Evolutionary conservation across 2,113 vertebrate genomes (phyloP).

Genomic region (Chascanopsetta lugubris): DNA sequence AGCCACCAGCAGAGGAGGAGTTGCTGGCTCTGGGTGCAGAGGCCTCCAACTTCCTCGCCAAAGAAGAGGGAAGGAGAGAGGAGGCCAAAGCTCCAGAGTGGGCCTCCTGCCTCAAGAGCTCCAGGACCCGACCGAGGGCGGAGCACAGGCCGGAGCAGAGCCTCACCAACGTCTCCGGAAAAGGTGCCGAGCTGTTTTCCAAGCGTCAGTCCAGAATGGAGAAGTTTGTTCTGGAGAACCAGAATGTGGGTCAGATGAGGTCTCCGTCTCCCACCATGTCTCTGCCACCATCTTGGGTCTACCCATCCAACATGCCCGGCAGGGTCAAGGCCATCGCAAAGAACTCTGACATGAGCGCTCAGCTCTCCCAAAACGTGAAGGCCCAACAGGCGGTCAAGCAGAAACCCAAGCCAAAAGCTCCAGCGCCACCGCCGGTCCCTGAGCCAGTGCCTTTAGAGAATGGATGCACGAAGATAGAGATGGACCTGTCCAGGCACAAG

Average conservation of each 20-base stretch:
- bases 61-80: constrained; percentile 67
- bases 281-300: constrained; percentile 96
- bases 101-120: constrained; percentile 93
- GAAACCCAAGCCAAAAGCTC: constrained; percentile 59
- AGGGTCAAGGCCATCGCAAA: constrained; percentile 82
- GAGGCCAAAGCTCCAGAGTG: constrained; percentile 82
- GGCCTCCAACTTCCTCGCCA: constrained; percentile 90
- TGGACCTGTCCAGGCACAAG: constrained; percentile 88
- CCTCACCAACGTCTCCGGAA: constrained; percentile 89
- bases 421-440: constrained; percentile 63
- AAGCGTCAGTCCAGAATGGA: constrained; percentile 96
- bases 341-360: constrained; percentile 77
- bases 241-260: constrained; percentile 76
- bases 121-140: constrained; percentile 83
- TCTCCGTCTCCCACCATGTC: constrained; percentile 94
- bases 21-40: constrained; percentile 93
- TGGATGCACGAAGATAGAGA: constrained; percentile 85
- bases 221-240: constrained; percentile 88
- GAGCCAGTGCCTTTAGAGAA: constrained; percentile 82
- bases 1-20: constrained; percentile 85
- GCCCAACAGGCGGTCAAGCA: constrained; percentile 75
- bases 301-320: constrained; percentile 83
- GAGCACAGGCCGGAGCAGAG: constrained; percentile 87
- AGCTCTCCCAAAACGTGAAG: constrained; percentile 75
- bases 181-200: constrained; percentile 93